phyloP scores from a whole-genome alignment of 2,797 vertebrate species.

The Macropus fuliginosus region DNA sequence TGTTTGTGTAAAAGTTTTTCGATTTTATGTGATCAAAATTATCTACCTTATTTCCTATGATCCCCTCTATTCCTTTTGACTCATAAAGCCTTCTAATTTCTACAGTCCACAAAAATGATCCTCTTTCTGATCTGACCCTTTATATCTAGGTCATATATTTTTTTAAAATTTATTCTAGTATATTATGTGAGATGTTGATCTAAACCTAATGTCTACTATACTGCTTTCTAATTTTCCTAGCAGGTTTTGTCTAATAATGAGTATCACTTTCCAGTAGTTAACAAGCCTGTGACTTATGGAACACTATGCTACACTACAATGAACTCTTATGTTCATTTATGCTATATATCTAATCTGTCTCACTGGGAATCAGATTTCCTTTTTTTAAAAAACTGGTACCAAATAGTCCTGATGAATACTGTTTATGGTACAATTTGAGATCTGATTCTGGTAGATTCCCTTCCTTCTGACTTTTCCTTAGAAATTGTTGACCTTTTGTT shows the following conservation, averaged over 20 bases:
- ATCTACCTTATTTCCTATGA: not conserved
- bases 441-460: not conserved
- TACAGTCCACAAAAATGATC: not conserved
- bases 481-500: not conserved
- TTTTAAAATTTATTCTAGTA: not conserved
- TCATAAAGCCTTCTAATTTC: not conserved
- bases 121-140: not conserved
- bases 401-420: not conserved
- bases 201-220: not conserved
- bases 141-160: not conserved
- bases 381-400: not conserved
- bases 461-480: not conserved
- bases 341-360: not conserved
- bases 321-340: not conserved
- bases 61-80: not conserved
- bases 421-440: not conserved
- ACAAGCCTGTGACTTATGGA: not conserved
- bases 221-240: not conserved
- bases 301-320: not conserved
- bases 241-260: not conserved
- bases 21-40: not conserved
- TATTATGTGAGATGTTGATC: not conserved
- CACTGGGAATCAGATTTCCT: not conserved
- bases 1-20: not conserved
- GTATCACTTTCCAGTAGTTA: not conserved